Percentiles rank a stretch among this genome's conserved stretches.
phyloP scores from a whole-genome alignment of 2,888 invertebrate genomes.

The Eueremaeus valkanovi region DNA sequence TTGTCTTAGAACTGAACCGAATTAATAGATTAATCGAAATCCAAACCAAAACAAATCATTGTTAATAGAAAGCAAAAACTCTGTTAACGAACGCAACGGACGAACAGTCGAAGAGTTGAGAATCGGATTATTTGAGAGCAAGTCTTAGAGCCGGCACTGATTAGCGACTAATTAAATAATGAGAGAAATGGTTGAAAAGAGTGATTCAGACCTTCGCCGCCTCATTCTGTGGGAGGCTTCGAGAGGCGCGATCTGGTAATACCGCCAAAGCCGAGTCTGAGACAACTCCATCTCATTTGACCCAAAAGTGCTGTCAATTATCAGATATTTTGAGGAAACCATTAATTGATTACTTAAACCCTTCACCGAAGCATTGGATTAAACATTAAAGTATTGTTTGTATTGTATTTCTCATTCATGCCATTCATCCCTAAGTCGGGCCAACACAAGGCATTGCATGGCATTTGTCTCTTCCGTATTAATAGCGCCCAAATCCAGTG shows the following conservation, averaged over 20 bases:
- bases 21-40: too few species aligned
- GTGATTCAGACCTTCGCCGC: constrained; percentile 23
- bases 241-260: constrained; percentile 21
- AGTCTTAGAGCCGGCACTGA: background rate
- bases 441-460: constrained; percentile 30
- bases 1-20: too few species aligned
- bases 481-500: constrained; percentile 34
- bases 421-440: background rate
- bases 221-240: constrained; percentile 33
- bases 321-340: constrained; percentile 6
- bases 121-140: background rate
- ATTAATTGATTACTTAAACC: background rate
- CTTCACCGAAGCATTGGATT: background rate
- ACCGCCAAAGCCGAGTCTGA: constrained; percentile 6
- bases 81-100: background rate
- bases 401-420: background rate
- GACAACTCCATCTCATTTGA: constrained; percentile 23
- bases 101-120: background rate
- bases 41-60: too few species aligned
- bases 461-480: constrained; percentile 19
- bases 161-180: too few species aligned
- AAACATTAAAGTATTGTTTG: background rate
- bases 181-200: too few species aligned
- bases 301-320: constrained; percentile 25
- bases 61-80: background rate